Base-by-base conservation (phyloP, 2,113 vertebrate genomes). In the Amazona vittata region DNA sequence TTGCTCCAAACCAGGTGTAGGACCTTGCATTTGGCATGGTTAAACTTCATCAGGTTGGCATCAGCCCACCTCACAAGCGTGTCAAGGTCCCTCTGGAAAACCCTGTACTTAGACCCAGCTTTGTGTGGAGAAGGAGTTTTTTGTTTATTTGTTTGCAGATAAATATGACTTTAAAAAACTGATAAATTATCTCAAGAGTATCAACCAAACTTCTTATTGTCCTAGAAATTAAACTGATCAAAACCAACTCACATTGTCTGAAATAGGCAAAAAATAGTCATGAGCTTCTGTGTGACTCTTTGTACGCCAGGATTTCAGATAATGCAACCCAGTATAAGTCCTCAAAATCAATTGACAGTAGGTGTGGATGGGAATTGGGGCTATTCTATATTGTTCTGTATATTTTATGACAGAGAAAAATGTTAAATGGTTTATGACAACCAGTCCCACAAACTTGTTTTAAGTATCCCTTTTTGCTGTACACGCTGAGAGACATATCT, bases 271-370 rank as follows among this genome's bases (percentile, higher is more conserved):
- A 75, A 44, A 83, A 3, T 12, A 43, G 31, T 22, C 25, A 41
- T 28, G 17, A 79, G 8, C 12, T 73, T 24, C 21, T 77, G 41
- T 74, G 68, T 49, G 18, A 55, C 55, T 18, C 18, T 55, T 24
- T 69, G 8, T 41, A n/a, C n/a, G 44, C 33, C 52, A 73, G 21
- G 25, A 67, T 52, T 17, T 44, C 79, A 31, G 4, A 15, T 22
- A 35, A 3, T 21, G 31, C 11, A 49, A 62, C 4, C 25, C 1
- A 1, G 5, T 17, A 15, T 9, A 44, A 3, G 31, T 44, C 28
- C 8, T 74, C 41, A 75, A 60, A 93, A 68, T 25, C 17, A 55
- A 24, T 59, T 46, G 60, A 11, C 14, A 11, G 6, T 9, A 29
- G 22, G 9, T 59, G 25, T 7, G 9, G 28, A 19, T 21, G 21